Conservation (phyloP, 2,113 vertebrate genomes). For the Zosterops hypoxanthus region DNA sequence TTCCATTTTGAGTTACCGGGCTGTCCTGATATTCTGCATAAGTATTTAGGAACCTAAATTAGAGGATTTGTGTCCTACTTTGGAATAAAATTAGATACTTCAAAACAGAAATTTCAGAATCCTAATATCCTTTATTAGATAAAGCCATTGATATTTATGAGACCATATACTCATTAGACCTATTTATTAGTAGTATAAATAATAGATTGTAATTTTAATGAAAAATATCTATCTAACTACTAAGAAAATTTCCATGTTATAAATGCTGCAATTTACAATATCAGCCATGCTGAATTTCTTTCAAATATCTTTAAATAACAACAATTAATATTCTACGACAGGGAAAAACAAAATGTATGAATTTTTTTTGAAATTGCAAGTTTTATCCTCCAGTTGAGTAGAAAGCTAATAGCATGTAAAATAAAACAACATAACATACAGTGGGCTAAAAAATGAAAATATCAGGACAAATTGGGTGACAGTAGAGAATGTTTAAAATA, state of each 20-base stretch:
- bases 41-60: not conserved
- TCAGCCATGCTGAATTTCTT: not conserved
- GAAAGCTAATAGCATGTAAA: not conserved
- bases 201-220: conserved; percentile 15
- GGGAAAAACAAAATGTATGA: not conserved
- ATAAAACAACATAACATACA: not conserved
- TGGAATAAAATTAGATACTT: not conserved
- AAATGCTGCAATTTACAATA: not conserved
- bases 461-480: not conserved
- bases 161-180: conserved; percentile 5
- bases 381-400: not conserved
- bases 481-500: not conserved
- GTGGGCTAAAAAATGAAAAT: not conserved
- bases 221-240: conserved; percentile 24
- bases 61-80: not conserved
- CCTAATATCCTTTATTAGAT: not conserved
- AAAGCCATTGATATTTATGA: not conserved
- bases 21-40: not conserved
- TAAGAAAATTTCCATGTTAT: conserved; percentile 28
- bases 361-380: not conserved
- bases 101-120: not conserved
- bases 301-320: not conserved
- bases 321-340: conserved; percentile 15
- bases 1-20: not conserved
- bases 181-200: conserved; percentile 35